phyloP scores from a whole-genome alignment of 1,140 invertebrate genomes.

The Oscheius sp. region DNA sequence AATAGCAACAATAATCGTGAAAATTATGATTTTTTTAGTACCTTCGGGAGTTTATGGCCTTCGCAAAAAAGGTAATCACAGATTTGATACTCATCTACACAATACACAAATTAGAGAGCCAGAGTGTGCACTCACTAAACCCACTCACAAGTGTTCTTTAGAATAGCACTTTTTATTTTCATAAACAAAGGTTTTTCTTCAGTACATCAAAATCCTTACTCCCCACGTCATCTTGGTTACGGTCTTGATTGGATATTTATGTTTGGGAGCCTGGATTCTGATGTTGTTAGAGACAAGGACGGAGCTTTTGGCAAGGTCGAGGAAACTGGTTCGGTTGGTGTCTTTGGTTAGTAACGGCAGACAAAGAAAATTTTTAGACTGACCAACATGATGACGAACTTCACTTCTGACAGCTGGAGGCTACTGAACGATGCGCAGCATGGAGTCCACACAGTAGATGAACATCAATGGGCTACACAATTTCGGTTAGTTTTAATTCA shows the following conservation, averaged over 20 bases:
- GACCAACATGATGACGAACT: slow-evolving; percentile 58
- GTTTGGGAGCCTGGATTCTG: slow-evolving; percentile 58
- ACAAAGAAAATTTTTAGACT: slow-evolving; percentile 47
- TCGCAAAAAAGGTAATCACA: not conserved
- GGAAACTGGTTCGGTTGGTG: slow-evolving; percentile 33
- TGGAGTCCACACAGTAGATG: slow-evolving; percentile 47
- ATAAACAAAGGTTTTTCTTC: slow-evolving; percentile 31
- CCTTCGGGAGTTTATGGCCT: not conserved
- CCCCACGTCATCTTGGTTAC: slow-evolving; percentile 59
- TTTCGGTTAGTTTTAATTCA: slow-evolving; percentile 46
- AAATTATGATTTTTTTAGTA: not conserved
- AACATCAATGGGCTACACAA: slow-evolving; percentile 50
- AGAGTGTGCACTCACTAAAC: not conserved
- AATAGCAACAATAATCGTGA: too few relatives aligned
- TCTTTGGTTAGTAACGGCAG: not conserved
- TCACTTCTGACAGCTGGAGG: slow-evolving; percentile 58
- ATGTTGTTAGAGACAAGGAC: slow-evolving; percentile 57
- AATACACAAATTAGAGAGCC: too few relatives aligned
- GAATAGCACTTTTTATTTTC: not conserved
- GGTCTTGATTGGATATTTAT: slow-evolving; percentile 58
- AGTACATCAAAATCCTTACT: slow-evolving; percentile 60
- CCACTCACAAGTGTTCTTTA: not conserved
- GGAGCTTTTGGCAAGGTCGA: slow-evolving; percentile 51
- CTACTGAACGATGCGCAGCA: slow-evolving; percentile 55
- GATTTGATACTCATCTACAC: too few relatives aligned